Evolutionary conservation across 2,888 invertebrate species (phyloP).

Genomic region (Epinotia brunnichana): DNA sequence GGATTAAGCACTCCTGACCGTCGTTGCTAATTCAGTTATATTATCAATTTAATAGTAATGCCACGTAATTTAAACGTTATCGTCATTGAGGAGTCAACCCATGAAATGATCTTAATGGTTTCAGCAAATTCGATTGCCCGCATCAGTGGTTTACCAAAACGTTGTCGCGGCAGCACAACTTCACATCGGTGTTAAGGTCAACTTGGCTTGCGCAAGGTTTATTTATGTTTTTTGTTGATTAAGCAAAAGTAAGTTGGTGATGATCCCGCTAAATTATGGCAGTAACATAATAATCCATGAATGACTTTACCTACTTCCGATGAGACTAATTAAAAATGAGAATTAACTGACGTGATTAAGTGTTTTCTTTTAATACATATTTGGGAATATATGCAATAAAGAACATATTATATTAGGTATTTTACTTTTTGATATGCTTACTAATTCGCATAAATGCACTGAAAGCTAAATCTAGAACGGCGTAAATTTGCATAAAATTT

Average conservation of each 20-base stretch:
- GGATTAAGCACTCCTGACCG: conserved; percentile 3
- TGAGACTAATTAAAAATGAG: too few species aligned
- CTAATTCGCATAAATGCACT: conserved; percentile 31
- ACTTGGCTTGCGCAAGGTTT: conserved; percentile 63
- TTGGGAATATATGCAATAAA: conserved; percentile 3
- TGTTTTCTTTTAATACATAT: too few species aligned
- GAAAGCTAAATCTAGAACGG: conserved; percentile 41
- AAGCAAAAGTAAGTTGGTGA: conserved; percentile 18
- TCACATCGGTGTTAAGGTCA: conserved; percentile 76
- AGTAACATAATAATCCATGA: background rate
- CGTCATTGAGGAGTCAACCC: conserved; percentile 31
- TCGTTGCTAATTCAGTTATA: conserved; percentile 7
- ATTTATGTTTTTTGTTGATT: conserved; percentile 53
- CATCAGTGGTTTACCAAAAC: conserved; percentile 64
- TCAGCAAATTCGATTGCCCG: conserved; percentile 65
- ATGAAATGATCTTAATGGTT: conserved; percentile 37
- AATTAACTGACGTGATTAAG: too few species aligned
- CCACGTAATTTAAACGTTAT: conserved; percentile 1
- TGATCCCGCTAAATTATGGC: background rate
- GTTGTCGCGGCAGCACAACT: conserved; percentile 63
- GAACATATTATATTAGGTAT: conserved; percentile 9
- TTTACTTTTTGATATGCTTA: conserved; percentile 31
- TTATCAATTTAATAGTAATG: conserved; percentile 6
- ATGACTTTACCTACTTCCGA: background rate
- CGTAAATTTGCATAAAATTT: conserved; percentile 62